Conservation (phyloP, 2,888 invertebrate species). For the Ephialtes manifestator region DNA sequence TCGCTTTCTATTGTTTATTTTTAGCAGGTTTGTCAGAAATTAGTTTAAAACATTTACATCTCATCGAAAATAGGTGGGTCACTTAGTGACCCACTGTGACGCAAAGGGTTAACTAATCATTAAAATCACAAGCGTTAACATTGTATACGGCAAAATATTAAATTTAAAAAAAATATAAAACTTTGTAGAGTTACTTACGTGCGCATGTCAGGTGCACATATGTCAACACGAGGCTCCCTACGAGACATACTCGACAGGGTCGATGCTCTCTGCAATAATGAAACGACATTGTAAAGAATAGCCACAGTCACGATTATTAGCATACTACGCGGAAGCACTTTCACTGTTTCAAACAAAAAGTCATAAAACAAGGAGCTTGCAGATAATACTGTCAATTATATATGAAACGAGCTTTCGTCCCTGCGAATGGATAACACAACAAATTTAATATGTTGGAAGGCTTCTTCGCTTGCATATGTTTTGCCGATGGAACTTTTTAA, state of each 20-base stretch:
- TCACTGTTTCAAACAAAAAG: not conserved
- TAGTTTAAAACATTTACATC: no score
- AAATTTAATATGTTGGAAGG: not conserved
- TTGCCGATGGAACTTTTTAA: not conserved
- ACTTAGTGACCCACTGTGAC: no score
- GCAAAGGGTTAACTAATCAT: no score
- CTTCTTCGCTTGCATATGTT: not conserved
- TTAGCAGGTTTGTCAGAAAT: no score
- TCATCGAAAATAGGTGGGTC: no score
- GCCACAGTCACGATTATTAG: not conserved
- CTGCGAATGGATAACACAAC: not conserved
- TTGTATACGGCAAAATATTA: not conserved
- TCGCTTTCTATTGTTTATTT: no score
- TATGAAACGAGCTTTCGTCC: not conserved
- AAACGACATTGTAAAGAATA: slow-evolving; percentile 24
- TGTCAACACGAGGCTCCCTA: slow-evolving; percentile 51
- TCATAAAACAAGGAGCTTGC: slow-evolving; percentile 14
- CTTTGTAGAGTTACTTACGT: slow-evolving; percentile 52
- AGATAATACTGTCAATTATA: not conserved
- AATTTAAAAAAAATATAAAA: not conserved
- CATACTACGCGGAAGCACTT: not conserved
- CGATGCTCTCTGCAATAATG: slow-evolving; percentile 59
- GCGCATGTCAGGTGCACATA: slow-evolving; percentile 51
- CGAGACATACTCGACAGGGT: slow-evolving; percentile 50
- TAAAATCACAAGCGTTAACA: not conserved